Conservation (phyloP, 2,797 vertebrate genomes). For the Tokudaia tokunoshimensis region DNA sequence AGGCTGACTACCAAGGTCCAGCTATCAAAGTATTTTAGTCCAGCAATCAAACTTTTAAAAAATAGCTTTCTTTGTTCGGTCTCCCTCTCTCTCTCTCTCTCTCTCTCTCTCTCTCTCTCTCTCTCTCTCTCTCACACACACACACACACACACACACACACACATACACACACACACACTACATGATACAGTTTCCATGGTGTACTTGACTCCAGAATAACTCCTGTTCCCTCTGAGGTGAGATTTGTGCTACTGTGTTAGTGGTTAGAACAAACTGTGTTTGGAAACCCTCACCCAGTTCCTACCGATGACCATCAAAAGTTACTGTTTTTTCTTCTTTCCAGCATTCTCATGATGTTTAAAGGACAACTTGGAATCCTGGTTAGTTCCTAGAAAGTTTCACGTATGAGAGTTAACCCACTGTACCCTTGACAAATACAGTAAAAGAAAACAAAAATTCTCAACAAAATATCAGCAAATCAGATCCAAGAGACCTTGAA, state of each 20-base stretch:
- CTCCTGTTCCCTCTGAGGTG: neutral
- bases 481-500: neutral
- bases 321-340: neutral
- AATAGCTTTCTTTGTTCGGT: neutral
- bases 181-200: neutral
- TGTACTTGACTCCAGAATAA: neutral
- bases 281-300: neutral
- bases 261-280: neutral
- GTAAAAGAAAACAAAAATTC: neutral
- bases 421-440: neutral
- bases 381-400: neutral
- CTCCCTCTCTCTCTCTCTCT: too few species aligned
- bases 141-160: neutral
- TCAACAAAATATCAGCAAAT: neutral
- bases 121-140: too few species aligned
- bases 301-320: neutral
- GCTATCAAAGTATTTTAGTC: too few species aligned
- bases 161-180: neutral
- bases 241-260: neutral
- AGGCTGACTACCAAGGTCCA: too few species aligned
- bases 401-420: neutral
- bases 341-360: neutral
- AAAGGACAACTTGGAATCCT: neutral
- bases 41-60: neutral
- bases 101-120: too few species aligned